Evolutionary conservation across 2,888 invertebrate genomes (phyloP).

Genomic region (Cryptocephalus primarius): DNA sequence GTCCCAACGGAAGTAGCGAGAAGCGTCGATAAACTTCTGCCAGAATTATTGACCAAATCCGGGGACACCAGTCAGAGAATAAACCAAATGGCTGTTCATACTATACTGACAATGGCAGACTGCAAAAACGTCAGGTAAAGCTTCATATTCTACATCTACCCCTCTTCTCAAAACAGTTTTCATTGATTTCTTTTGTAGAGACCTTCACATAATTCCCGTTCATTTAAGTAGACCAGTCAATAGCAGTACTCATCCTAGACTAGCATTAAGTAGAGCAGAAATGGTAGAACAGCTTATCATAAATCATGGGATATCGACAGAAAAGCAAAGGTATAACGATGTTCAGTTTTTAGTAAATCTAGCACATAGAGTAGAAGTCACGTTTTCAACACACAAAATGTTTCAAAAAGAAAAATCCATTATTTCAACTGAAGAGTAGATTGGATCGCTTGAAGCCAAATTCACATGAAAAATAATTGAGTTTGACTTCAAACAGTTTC

Average conservation of each 20-base stretch:
- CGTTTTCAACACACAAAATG: too few species aligned
- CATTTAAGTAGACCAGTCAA: conserved; percentile 74
- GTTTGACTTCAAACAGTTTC: neutral
- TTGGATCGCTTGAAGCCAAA: too few species aligned
- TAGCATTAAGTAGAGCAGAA: conserved; percentile 75
- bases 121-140: conserved; percentile 62
- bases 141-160: neutral
- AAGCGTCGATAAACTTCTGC: conserved; percentile 71
- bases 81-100: conserved; percentile 79
- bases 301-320: conserved; percentile 75
- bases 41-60: conserved; percentile 73
- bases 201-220: conserved; percentile 71
- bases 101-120: conserved; percentile 75
- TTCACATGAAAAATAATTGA: too few species aligned
- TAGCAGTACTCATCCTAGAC: conserved; percentile 73
- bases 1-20: conserved; percentile 72
- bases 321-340: conserved; percentile 61
- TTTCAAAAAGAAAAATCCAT: too few species aligned
- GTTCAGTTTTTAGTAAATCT: neutral
- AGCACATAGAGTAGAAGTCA: too few species aligned
- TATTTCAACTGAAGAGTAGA: too few species aligned
- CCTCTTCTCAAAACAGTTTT: neutral
- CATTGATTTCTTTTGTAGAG: conserved; percentile 38
- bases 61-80: conserved; percentile 81
- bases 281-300: conserved; percentile 80